These are phyloP conservation scores for Sitophilus oryzae DNA, from an alignment of 1,140 invertebrate species.

Conservation along the genomic window DNA sequence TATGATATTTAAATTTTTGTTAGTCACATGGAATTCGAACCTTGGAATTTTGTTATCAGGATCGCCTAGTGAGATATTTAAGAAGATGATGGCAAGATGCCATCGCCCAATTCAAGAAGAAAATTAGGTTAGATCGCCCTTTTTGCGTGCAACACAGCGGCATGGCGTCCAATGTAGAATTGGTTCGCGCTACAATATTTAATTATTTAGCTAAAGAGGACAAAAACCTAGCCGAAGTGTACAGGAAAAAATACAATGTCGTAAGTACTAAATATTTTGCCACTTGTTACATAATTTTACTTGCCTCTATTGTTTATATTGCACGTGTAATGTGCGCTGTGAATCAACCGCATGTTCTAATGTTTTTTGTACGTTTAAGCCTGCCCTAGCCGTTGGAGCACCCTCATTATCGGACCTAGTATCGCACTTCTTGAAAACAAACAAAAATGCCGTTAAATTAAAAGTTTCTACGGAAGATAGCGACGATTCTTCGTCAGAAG, in stretches of 20 bases:
- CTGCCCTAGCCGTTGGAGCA: conserved; percentile 19
- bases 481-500: conserved; percentile 33
- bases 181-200: conserved; percentile 47
- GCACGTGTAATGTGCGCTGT: conserved; percentile 12
- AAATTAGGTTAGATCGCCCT: not conserved
- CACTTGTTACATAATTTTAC: conserved; percentile 3
- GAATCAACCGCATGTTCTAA: not conserved
- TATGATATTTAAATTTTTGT: too few species aligned
- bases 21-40: too few species aligned
- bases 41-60: too few species aligned
- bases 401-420: conserved; percentile 31
- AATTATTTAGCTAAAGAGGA: conserved; percentile 54
- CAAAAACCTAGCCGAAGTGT: conserved; percentile 51
- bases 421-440: conserved; percentile 27
- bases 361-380: conserved; percentile 20
- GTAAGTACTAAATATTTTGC: conserved; percentile 45
- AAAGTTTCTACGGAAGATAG: conserved; percentile 19
- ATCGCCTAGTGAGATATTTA: too few species aligned
- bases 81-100: too few species aligned
- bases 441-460: conserved; percentile 27
- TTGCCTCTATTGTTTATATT: not conserved
- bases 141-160: not conserved
- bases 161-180: conserved; percentile 28
- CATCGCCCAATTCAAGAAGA: too few species aligned
- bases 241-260: conserved; percentile 55